Evolutionary conservation across 2,113 vertebrate species (phyloP).

Genomic region (Colinus virginianus): DNA sequence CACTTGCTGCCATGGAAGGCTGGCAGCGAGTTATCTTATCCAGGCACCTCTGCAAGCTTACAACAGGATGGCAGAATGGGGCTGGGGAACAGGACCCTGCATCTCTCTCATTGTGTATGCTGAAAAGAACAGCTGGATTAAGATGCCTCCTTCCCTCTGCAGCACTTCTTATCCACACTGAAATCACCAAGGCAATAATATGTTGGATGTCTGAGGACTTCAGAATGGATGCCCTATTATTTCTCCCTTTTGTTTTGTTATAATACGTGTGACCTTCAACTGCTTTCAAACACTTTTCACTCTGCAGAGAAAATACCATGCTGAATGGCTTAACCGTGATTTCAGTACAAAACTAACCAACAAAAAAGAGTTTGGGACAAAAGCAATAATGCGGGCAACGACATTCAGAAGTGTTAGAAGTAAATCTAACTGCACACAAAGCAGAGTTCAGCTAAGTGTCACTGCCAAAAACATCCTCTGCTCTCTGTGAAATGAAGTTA

Average conservation of each 20-base stretch:
- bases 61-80: not conserved
- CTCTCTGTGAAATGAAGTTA: constrained; percentile 39
- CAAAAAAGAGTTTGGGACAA: constrained; percentile 63
- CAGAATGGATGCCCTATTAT: constrained; percentile 63
- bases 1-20: not conserved
- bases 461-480: constrained; percentile 4
- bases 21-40: not conserved
- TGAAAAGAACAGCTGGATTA: constrained; percentile 59
- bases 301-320: constrained; percentile 58
- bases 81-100: not conserved
- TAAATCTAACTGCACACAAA: constrained; percentile 69
- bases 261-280: constrained; percentile 71
- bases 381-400: constrained; percentile 33
- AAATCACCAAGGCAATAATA: constrained; percentile 55
- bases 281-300: constrained; percentile 59
- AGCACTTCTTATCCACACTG: constrained; percentile 21
- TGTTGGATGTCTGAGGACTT: constrained; percentile 50
- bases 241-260: constrained; percentile 69
- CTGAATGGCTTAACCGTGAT: constrained; percentile 62
- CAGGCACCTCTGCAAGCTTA: not conserved
- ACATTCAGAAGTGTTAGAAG: constrained; percentile 59
- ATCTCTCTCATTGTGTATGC: constrained; percentile 25
- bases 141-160: constrained; percentile 36
- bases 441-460: constrained; percentile 63
- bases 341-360: constrained; percentile 55